phyloP scores from a whole-genome alignment of 2,113 vertebrate species.

The Corythornis madagascariensis region DNA sequence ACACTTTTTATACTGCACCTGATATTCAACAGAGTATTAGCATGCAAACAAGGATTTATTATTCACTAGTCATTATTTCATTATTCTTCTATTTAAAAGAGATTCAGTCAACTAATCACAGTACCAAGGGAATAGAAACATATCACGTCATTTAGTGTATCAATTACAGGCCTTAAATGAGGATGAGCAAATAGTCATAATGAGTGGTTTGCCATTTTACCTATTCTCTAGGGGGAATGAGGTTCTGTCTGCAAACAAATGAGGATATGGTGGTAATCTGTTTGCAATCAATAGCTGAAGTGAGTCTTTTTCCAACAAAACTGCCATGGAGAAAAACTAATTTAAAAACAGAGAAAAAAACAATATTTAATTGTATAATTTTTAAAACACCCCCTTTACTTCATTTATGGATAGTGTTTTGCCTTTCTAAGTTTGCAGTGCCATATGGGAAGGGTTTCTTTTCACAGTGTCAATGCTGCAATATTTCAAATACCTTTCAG shows the following conservation, averaged over 20 bases:
- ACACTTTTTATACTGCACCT: conserved; percentile 40
- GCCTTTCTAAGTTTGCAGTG: neutral
- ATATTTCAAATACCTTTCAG: neutral
- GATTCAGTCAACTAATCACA: conserved; percentile 1
- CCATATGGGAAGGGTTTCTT: neutral
- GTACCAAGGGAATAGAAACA: conserved; percentile 10
- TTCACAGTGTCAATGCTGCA: neutral
- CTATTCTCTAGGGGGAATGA: neutral
- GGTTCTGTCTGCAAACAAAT: neutral
- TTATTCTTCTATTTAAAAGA: conserved; percentile 23
- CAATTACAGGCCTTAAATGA: conserved; percentile 29
- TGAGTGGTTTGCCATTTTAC: neutral
- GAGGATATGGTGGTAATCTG: neutral
- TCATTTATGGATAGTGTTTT: neutral
- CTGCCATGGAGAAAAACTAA: neutral
- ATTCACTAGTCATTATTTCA: conserved; percentile 15
- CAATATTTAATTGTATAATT: neutral
- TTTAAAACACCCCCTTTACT: neutral
- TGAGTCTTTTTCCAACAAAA: neutral
- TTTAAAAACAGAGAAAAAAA: neutral
- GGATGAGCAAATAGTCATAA: neutral
- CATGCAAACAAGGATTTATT: conserved; percentile 23
- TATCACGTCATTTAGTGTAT: neutral
- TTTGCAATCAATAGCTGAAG: neutral
- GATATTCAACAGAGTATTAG: conserved; percentile 42